Conservation (phyloP, 2,797 vertebrate species). For the Ispidina lecontei region DNA sequence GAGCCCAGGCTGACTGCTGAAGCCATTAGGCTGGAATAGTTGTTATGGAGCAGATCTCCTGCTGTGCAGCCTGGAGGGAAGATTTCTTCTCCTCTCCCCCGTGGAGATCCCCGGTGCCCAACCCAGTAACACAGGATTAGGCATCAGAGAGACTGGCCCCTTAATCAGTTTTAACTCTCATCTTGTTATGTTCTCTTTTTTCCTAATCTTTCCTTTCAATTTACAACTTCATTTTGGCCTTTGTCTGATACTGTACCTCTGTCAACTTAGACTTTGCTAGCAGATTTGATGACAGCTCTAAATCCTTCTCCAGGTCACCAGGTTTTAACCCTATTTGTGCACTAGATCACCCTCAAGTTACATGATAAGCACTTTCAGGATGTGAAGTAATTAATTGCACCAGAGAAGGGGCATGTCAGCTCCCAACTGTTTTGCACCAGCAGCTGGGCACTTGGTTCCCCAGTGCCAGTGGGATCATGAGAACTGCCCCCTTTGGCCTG, state of each 20-base stretch:
- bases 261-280: conserved; percentile 5
- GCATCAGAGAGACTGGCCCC: conserved; percentile 15
- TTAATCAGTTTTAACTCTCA: conserved; percentile 59
- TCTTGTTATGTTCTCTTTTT: conserved; percentile 38
- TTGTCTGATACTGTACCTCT: conserved; percentile 28
- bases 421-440: not conserved
- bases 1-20: conserved; percentile 30
- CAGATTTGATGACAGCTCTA: conserved; percentile 44
- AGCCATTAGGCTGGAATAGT: conserved; percentile 43
- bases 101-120: not conserved
- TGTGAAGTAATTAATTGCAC: not conserved
- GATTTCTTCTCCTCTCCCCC: conserved; percentile 40
- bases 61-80: conserved; percentile 51
- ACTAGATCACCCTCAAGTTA: not conserved
- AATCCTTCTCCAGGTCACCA: conserved; percentile 45
- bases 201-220: conserved; percentile 39
- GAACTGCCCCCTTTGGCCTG: not conserved
- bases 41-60: conserved; percentile 43
- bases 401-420: not conserved
- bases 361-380: not conserved
- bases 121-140: conserved; percentile 43
- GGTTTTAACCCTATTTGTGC: conserved; percentile 42
- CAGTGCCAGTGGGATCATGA: not conserved
- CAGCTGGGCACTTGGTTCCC: not conserved
- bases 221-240: conserved; percentile 41